phyloP scores from a whole-genome alignment of 2,888 invertebrate genomes.

The Ophioninae sp. region DNA sequence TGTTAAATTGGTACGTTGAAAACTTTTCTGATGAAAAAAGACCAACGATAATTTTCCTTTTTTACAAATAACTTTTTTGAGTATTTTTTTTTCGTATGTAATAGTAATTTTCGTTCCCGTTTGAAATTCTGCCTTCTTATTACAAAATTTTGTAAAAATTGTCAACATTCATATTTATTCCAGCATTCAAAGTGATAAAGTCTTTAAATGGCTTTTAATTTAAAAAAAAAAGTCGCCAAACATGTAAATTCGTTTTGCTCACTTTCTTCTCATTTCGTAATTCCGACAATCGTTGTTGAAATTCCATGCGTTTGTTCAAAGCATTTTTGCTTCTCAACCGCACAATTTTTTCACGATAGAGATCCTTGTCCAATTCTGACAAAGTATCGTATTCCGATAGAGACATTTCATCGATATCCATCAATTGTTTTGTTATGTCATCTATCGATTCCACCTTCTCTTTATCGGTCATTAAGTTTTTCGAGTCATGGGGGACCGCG shows the following conservation, averaged over 20 bases:
- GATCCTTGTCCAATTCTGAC: slow-evolving; percentile 67
- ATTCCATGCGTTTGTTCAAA: slow-evolving; percentile 59
- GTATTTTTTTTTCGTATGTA: background rate
- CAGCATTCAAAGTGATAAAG: background rate
- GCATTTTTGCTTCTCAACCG: slow-evolving; percentile 65
- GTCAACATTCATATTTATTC: background rate
- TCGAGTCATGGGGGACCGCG: slow-evolving; percentile 61
- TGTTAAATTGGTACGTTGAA: too few relatives aligned
- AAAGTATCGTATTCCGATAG: slow-evolving; percentile 69
- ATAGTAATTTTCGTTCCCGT: background rate
- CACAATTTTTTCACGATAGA: slow-evolving; percentile 67
- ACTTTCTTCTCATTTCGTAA: slow-evolving; percentile 51
- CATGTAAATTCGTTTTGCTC: slow-evolving; percentile 29
- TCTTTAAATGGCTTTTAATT: background rate
- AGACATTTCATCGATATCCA: slow-evolving; percentile 70
- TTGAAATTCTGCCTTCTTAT: background rate
- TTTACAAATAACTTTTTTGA: too few relatives aligned
- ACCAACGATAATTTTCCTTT: too few relatives aligned
- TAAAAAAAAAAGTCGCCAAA: background rate
- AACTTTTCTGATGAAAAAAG: too few relatives aligned
- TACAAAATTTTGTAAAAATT: background rate
- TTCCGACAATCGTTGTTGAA: slow-evolving; percentile 58
- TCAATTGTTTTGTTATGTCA: slow-evolving; percentile 49
- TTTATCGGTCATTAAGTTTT: background rate
- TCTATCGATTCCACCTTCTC: slow-evolving; percentile 31